These are phyloP conservation scores for Ectropis crepuscularia DNA, from an alignment of 2,888 invertebrate genomes.

Conservation along the genomic window DNA sequence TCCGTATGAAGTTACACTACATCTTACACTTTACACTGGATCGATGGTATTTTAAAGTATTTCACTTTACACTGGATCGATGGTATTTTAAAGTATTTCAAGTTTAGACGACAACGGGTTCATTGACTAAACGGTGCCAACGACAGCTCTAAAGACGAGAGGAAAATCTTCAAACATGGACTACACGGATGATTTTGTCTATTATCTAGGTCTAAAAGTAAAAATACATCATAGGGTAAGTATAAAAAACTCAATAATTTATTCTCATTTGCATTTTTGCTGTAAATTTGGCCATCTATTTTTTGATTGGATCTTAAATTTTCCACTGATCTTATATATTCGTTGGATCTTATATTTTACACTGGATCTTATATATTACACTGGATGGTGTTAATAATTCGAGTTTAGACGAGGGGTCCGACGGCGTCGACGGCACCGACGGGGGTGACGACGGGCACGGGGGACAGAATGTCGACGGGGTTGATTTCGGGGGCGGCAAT, in stretches of 20 bases:
- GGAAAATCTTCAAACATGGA: too few relatives aligned
- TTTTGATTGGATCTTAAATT: not conserved
- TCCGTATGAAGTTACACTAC: too few relatives aligned
- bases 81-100: too few relatives aligned
- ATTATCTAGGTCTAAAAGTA: not conserved
- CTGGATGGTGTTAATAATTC: not conserved
- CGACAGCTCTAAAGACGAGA: too few relatives aligned
- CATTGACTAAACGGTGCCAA: too few relatives aligned
- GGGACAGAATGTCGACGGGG: slow-evolving; percentile 42
- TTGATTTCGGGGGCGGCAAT: slow-evolving; percentile 43
- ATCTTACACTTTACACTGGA: too few relatives aligned
- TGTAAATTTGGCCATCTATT: slow-evolving; percentile 5
- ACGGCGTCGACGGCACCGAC: slow-evolving; percentile 34
- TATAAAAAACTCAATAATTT: slow-evolving; percentile 26
- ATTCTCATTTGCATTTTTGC: slow-evolving; percentile 25
- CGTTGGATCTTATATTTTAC: not conserved
- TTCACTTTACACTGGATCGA: too few relatives aligned
- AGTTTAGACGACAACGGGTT: too few relatives aligned
- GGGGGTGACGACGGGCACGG: slow-evolving; percentile 40
- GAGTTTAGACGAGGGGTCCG: slow-evolving; percentile 35
- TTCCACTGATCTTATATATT: not conserved
- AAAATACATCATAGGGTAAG: slow-evolving; percentile 16
- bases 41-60: too few relatives aligned
- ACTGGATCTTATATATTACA: slow-evolving; percentile 10
- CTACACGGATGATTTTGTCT: not conserved